Conservation (phyloP, 1,140 invertebrate species). For the Atopsyche davidsoni region DNA sequence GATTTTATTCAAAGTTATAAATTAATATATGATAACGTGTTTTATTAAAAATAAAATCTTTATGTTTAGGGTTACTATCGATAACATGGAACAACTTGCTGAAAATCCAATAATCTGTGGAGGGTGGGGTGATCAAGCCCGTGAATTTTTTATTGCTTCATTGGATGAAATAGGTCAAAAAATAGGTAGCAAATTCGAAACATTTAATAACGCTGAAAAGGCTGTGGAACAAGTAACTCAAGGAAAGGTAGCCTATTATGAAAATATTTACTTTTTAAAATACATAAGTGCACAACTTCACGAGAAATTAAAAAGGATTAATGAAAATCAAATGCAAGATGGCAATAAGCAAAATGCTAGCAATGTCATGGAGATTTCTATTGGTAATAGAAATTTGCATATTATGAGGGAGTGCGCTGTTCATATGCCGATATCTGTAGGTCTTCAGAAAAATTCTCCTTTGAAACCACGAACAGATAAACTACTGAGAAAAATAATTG, state of each 20-base stretch:
- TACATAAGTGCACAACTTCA: conserved; percentile 54
- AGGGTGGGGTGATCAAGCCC: conserved; percentile 63
- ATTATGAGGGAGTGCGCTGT: conserved; percentile 76
- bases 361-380: conserved; percentile 30
- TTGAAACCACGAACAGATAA: conserved; percentile 63
- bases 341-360: conserved; percentile 7
- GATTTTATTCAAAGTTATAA: conserved; percentile 20
- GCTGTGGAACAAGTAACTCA: conserved; percentile 57
- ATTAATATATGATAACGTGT: background rate
- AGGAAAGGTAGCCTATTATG: conserved; percentile 71
- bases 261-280: conserved; percentile 67
- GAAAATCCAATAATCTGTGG: conserved; percentile 57
- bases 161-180: conserved; percentile 57
- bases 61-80: conserved; percentile 61
- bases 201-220: conserved; percentile 50
- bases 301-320: conserved; percentile 44
- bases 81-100: conserved; percentile 62
- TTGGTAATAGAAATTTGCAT: conserved; percentile 56
- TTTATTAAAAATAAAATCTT: background rate
- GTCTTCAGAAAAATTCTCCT: conserved; percentile 74
- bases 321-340: conserved; percentile 32
- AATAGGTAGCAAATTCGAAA: conserved; percentile 61
- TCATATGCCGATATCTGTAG: conserved; percentile 72
- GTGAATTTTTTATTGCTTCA: conserved; percentile 62
- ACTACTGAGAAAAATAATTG: conserved; percentile 58